phyloP scores from a whole-genome alignment of 2,888 invertebrate species.

The Cantharis nigra region DNA sequence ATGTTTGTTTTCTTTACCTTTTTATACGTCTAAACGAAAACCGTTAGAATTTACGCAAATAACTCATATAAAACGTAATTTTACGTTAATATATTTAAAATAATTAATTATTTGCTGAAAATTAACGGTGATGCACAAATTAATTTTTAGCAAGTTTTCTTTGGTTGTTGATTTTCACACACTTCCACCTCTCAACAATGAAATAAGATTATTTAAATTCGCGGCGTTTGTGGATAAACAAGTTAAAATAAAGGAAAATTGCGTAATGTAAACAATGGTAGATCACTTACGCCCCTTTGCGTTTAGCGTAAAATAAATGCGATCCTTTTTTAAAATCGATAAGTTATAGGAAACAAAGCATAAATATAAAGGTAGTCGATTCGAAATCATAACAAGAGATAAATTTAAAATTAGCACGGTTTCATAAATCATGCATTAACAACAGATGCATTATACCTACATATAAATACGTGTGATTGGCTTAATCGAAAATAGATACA shows the following conservation, averaged over 20 bases:
- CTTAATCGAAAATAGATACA: conserved; percentile 47
- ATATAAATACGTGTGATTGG: conserved; percentile 53
- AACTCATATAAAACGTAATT: background rate
- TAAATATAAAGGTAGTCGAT: background rate
- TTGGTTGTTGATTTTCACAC: background rate
- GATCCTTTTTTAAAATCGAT: background rate
- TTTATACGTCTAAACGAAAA: background rate
- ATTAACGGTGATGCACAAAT: background rate
- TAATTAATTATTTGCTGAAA: background rate
- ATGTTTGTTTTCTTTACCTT: background rate
- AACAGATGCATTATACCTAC: conserved; percentile 52
- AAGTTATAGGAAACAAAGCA: conserved; percentile 1
- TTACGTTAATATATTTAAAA: background rate
- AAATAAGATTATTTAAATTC: background rate
- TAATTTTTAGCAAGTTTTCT: background rate
- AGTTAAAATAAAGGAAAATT: background rate
- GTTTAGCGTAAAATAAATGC: background rate
- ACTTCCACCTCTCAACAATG: background rate
- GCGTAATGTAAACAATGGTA: background rate
- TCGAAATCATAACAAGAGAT: conserved; percentile 15
- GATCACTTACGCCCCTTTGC: background rate
- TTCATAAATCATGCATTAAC: conserved; percentile 52
- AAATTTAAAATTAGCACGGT: conserved; percentile 40
- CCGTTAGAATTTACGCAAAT: background rate
- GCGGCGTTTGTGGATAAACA: background rate